phyloP scores from a whole-genome alignment of 2,888 invertebrate species.

The Scrobipalpa costella region DNA sequence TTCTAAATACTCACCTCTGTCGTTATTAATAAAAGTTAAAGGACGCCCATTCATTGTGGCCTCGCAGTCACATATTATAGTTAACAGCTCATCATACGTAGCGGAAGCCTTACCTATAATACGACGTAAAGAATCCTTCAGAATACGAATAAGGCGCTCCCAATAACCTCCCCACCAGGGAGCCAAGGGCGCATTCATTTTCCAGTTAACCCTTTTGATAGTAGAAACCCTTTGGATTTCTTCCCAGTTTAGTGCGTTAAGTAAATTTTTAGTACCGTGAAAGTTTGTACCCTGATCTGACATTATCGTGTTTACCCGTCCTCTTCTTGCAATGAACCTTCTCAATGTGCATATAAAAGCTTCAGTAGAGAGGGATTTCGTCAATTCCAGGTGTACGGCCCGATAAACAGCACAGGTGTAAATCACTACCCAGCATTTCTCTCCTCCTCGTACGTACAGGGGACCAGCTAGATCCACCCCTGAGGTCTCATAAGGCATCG shows the following conservation, averaged over 20 bases:
- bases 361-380: constrained; percentile 27
- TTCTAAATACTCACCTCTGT: no score
- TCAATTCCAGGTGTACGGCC: constrained; percentile 28
- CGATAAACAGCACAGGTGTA: constrained; percentile 30
- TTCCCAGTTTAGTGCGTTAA: constrained; percentile 25
- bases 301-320: constrained; percentile 20
- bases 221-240: constrained; percentile 21
- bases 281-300: constrained; percentile 30
- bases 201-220: no score
- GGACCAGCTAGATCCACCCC: constrained; percentile 28
- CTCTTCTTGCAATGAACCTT: constrained; percentile 27
- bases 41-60: no score
- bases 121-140: no score
- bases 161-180: no score
- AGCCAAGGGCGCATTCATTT: no score
- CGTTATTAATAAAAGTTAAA: no score
- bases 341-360: constrained; percentile 27
- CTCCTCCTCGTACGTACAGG: constrained; percentile 1
- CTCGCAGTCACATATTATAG: no score
- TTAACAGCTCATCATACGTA: no score
- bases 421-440: constrained; percentile 27
- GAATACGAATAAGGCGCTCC: no score
- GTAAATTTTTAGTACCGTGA: constrained; percentile 23
- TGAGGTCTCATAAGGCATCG: constrained; percentile 21
- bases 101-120: no score